A percentile compares a stretch with the other conserved stretches of the same genome.
phyloP scores from a whole-genome alignment of 2,797 vertebrate species.

The Esox lucius region DNA sequence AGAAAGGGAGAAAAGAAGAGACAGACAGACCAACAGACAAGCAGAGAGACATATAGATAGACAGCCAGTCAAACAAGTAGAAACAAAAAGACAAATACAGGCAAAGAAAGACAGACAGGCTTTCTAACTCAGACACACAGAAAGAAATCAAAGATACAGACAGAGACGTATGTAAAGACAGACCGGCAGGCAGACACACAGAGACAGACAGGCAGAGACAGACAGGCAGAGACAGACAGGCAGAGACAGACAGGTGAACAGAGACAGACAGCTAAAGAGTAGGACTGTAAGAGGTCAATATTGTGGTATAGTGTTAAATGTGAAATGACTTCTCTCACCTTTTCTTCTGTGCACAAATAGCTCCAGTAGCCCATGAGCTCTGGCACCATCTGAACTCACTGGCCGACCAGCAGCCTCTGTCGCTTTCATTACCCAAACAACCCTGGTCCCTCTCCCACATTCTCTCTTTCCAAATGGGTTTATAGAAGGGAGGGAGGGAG shows the following conservation, averaged over 20 bases:
- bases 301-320: neutral
- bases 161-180: neutral
- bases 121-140: neutral
- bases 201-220: neutral
- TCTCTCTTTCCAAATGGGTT: constrained; percentile 30
- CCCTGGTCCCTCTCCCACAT: constrained; percentile 3
- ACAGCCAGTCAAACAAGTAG: neutral
- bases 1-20: neutral
- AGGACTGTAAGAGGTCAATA: neutral
- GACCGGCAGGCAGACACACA: neutral
- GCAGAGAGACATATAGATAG: neutral
- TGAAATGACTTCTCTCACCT: neutral
- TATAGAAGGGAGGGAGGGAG: constrained; percentile 33
- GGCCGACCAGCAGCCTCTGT: constrained; percentile 20
- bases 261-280: neutral
- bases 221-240: neutral
- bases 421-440: constrained; percentile 36
- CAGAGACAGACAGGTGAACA: neutral
- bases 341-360: neutral
- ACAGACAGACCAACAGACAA: too few species aligned
- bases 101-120: too few species aligned
- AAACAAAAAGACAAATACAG: neutral
- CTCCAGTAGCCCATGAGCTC: neutral
- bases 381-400: neutral
- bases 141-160: neutral